Evolutionary conservation across 2,888 invertebrate species (phyloP).

Genomic region (Brenthis hecate): DNA sequence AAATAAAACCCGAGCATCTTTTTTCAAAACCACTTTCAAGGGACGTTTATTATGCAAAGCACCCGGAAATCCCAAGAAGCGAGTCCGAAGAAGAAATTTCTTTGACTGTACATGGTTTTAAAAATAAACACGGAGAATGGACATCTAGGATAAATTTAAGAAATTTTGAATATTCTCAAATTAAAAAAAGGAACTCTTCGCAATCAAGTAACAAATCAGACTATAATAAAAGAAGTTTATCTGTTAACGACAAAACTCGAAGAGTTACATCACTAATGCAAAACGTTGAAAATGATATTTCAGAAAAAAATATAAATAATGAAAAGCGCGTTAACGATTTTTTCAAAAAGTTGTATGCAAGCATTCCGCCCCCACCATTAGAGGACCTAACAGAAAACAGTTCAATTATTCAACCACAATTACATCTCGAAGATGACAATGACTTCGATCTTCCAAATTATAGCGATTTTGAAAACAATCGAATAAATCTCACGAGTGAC

Average conservation of each 20-base stretch:
- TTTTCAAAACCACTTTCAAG: slow-evolving; percentile 67
- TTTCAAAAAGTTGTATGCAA: slow-evolving; percentile 60
- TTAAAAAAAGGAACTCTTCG: slow-evolving; percentile 50
- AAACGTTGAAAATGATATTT: slow-evolving; percentile 28
- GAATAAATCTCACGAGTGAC: slow-evolving; percentile 47
- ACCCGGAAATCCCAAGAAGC: slow-evolving; percentile 72
- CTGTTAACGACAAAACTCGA: slow-evolving; percentile 49
- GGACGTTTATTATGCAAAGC: slow-evolving; percentile 69
- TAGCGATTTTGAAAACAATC: slow-evolving; percentile 60
- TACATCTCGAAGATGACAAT: slow-evolving; percentile 48
- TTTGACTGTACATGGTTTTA: slow-evolving; percentile 63
- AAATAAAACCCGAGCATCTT: slow-evolving; percentile 62
- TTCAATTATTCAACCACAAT: slow-evolving; percentile 43
- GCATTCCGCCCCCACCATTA: slow-evolving; percentile 65
- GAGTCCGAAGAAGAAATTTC: slow-evolving; percentile 75
- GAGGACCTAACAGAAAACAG: slow-evolving; percentile 47
- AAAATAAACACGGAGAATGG: slow-evolving; percentile 66
- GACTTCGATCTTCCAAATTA: slow-evolving; percentile 64
- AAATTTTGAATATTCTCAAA: slow-evolving; percentile 50
- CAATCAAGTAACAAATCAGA: slow-evolving; percentile 49
- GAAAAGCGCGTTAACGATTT: slow-evolving; percentile 61
- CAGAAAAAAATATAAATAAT: slow-evolving; percentile 38
- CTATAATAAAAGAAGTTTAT: slow-evolving; percentile 47
- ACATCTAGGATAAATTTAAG: slow-evolving; percentile 63
- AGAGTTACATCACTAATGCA: slow-evolving; percentile 50